These are phyloP conservation scores for Galleria mellonella DNA, from an alignment of 1,140 invertebrate species.

Conservation along the genomic window DNA sequence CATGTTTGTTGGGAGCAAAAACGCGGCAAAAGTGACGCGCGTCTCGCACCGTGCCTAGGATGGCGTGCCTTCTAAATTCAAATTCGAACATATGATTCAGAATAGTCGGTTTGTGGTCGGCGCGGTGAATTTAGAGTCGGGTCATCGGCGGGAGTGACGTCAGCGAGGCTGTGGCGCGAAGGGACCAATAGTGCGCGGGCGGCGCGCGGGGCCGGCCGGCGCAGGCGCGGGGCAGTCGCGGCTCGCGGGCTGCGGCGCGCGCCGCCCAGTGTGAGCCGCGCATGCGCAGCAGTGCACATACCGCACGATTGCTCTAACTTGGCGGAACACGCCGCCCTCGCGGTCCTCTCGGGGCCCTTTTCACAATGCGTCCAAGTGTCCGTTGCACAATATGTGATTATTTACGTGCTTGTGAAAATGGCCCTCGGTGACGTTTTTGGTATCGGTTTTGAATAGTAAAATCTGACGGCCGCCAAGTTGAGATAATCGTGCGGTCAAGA, in stretches of 20 bases:
- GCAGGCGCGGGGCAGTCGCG: constrained; percentile 46
- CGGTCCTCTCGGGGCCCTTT: constrained; percentile 11
- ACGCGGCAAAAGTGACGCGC: constrained; percentile 23
- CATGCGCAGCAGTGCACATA: constrained; percentile 26
- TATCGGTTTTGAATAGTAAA: neutral
- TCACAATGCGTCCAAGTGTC: constrained; percentile 5
- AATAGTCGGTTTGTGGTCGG: constrained; percentile 33
- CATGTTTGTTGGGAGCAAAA: constrained; percentile 50
- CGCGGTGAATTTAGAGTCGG: constrained; percentile 1
- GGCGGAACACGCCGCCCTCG: constrained; percentile 14
- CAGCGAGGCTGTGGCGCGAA: constrained; percentile 13
- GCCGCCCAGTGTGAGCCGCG: constrained; percentile 43
- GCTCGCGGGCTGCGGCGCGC: constrained; percentile 35
- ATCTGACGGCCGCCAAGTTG: constrained; percentile 8
- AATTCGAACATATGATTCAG: constrained; percentile 22
- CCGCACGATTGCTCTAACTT: constrained; percentile 24
- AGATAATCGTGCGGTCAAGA: constrained; percentile 14
- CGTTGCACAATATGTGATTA: neutral
- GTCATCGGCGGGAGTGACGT: constrained; percentile 34
- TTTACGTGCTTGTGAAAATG: constrained; percentile 1
- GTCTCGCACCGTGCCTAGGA: constrained; percentile 1
- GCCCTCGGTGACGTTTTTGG: neutral
- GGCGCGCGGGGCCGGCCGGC: constrained; percentile 36
- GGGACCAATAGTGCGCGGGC: constrained; percentile 26
- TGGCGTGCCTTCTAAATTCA: constrained; percentile 10